phyloP scores from a whole-genome alignment of 2,888 invertebrate species.

The Cetonia aurata region DNA sequence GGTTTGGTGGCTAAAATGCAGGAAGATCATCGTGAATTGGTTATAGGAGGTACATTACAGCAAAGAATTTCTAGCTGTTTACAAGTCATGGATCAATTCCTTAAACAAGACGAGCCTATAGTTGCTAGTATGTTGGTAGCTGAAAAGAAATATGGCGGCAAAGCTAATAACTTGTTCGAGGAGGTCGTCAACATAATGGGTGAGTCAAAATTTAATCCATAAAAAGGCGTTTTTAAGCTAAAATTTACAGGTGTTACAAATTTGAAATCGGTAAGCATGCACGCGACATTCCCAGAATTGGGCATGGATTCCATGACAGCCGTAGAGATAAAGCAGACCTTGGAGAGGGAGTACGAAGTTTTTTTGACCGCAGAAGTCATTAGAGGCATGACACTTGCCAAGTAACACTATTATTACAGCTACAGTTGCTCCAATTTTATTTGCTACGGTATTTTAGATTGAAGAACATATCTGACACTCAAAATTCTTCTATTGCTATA shows the following conservation, averaged over 20 bases:
- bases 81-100: conserved; percentile 75
- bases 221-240: conserved; percentile 98
- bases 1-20: conserved; percentile 73
- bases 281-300: conserved; percentile 85
- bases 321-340: conserved; percentile 93
- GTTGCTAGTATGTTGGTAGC: conserved; percentile 81
- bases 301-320: conserved; percentile 99
- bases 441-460: conserved; percentile 61
- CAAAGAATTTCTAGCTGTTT: conserved; percentile 66
- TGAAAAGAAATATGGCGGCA: conserved; percentile 77
- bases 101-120: conserved; percentile 76
- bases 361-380: conserved; percentile 89
- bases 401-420: conserved; percentile 15
- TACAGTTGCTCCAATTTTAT: background rate
- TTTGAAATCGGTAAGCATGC: conserved; percentile 77
- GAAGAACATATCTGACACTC: conserved; percentile 67
- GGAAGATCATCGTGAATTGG: conserved; percentile 45
- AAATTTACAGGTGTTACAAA: conserved; percentile 79
- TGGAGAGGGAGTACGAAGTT: conserved; percentile 91
- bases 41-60: conserved; percentile 57
- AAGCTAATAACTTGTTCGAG: conserved; percentile 77
- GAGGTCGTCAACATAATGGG: conserved; percentile 75
- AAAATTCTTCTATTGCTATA: background rate
- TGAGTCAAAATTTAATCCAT: conserved; percentile 72
- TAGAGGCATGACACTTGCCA: conserved; percentile 83